Percentiles rank a stretch among this genome's conserved stretches.
Evolutionary conservation across 2,797 vertebrate genomes (phyloP).

Genomic region (Mycteria americana): DNA sequence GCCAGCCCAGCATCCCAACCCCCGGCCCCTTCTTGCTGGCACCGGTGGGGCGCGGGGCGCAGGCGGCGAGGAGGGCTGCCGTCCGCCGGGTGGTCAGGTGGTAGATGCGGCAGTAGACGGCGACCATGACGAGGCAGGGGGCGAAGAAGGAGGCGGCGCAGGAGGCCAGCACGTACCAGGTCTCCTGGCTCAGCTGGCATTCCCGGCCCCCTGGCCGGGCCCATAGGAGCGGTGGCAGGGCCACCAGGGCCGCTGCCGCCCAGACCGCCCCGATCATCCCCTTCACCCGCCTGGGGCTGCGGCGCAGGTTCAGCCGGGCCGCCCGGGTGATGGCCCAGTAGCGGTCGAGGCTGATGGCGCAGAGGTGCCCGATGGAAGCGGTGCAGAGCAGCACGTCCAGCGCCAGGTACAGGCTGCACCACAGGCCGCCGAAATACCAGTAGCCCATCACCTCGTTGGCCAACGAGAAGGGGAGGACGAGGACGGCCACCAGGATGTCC

Average conservation of each 20-base stretch:
- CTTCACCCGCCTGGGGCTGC: constrained; percentile 85
- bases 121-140: constrained; percentile 88
- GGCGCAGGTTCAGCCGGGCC: constrained; percentile 86
- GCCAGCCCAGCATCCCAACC: neutral
- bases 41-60: neutral
- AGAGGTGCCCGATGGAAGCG: constrained; percentile 90
- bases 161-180: constrained; percentile 91
- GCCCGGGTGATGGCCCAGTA: constrained; percentile 93
- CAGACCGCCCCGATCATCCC: constrained; percentile 86
- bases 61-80: constrained; percentile 81
- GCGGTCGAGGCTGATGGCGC: constrained; percentile 90
- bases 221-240: constrained; percentile 86
- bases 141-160: constrained; percentile 88
- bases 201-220: constrained; percentile 71
- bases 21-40: neutral
- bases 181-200: constrained; percentile 87
- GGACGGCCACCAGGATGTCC: constrained; percentile 88
- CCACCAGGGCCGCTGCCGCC: constrained; percentile 84
- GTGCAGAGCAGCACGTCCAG: constrained; percentile 92
- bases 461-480: constrained; percentile 90
- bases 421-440: constrained; percentile 88
- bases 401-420: constrained; percentile 90
- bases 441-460: constrained; percentile 92
- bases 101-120: constrained; percentile 91
- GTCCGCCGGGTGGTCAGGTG: constrained; percentile 83